Base-by-base conservation (phyloP, 1,140 invertebrate species). In the Drosophila truncata region DNA sequence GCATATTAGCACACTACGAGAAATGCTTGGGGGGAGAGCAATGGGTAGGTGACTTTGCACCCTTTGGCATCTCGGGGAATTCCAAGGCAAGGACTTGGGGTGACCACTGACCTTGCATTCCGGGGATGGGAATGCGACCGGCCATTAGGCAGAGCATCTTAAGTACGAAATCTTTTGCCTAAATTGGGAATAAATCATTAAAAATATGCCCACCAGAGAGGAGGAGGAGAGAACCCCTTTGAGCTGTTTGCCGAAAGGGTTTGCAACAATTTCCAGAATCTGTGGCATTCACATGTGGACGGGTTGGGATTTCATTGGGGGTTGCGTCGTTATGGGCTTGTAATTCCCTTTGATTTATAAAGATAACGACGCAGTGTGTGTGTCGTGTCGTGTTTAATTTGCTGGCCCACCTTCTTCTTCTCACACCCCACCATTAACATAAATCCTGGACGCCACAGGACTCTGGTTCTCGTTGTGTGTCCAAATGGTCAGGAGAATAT, bases 281-380 rank as follows among this genome's bases (percentile, higher is more conserved):
- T 75, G 67, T 25, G 74, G 70, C 59, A 72, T 72, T 62, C 65
- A 75, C 67, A 55, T 61, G 61, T 67, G 61, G 52, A 31, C 35
- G 35, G 52, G 20, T 29, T 35, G 35, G 23, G 31, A 33, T 11
- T 64, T 64, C 25, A 23, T 55, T 11, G 47, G 41, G n/a, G 35
- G 65, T 23, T 18, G 47, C 8, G 14, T 35, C 27, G 47, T 52
- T 23, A 25, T 71, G 42, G 50, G 50, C 62, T 65, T 85, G 72
- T 91, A 91, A 91, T 91, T 77, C 88, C 84, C 81, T 91, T 91
- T 91, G 88, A 91, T 91, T 91, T 91, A 91, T 91, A 82, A 82
- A 85, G 83, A 88, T 85, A 88, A 74, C 75, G 75, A 72, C 76
- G 71, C 85, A 80, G 78, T 85, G 84, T 91, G 78, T 88, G 83